Base-by-base conservation (phyloP, 2,888 invertebrate genomes). In the Nezara viridula region DNA sequence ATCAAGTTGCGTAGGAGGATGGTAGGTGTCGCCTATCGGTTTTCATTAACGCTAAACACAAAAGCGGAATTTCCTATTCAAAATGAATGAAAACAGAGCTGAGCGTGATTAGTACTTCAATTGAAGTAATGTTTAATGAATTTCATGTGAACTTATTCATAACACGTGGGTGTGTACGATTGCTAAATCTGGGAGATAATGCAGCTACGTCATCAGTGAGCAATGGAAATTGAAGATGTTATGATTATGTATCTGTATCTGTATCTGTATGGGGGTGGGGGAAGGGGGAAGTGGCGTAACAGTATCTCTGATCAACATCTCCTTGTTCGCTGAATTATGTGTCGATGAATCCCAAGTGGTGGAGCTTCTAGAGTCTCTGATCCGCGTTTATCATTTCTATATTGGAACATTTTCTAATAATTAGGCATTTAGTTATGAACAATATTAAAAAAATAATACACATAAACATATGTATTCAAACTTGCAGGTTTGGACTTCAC, bases 221-320 rank as follows among this genome's bases (percentile, higher is more conserved):
- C 16, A 32, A 66, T 66, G 66, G 66, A 66, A 66, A 66, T 66
- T 66, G 66, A 66, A 66, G 66, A 66, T 66, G 66, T 32, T 32
- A 66, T 32, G 66, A 66, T 66, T 66, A 66, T 66, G 27, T 66
- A 27, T 14, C 44, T 44, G 44, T 44, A 44, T 44, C 44, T 44
- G 7, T 44, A 44, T 44, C 10, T 5, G 44, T 5, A 7, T 44
- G 44, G 10, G 10, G 44, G 7, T 44, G 44, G 7, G n/a, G 14
- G 27, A 27, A 1, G 60, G 27, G 55, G 55, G 55, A 55, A 55
- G 55, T 55, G n/a, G 6, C 24, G 55, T 24, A 55, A 27, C 60
- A 12, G 60, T 66, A 66, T 32, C 66, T 16, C 19, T 19, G 32
- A 66, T 66, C 66, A 32, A 6, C 66, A 66, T 66, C 32, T 66